These are phyloP conservation scores for Zaprionus camerounensis DNA, from an alignment of 1,140 invertebrate species.

Conservation along the genomic window DNA sequence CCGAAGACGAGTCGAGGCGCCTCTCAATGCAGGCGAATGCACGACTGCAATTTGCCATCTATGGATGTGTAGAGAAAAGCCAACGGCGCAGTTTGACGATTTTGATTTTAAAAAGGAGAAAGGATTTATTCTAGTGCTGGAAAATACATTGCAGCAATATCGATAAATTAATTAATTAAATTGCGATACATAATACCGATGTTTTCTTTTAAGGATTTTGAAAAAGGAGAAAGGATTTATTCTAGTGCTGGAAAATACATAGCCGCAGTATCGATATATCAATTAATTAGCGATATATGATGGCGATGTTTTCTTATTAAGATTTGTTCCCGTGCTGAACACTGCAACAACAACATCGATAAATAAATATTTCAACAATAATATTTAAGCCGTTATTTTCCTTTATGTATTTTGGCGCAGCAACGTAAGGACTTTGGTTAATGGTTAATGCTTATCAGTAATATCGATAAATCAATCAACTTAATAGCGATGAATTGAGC, in stretches of 20 bases:
- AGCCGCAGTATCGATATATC: background rate
- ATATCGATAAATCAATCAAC: background rate
- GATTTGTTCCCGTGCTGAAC: no score
- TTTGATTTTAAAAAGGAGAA: background rate
- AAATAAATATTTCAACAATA: no score
- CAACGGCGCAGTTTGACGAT: background rate
- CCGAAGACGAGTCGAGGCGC: background rate
- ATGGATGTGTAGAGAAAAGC: background rate
- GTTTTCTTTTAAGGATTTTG: background rate
- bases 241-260: background rate
- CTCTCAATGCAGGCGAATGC: constrained; percentile 4
- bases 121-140: background rate
- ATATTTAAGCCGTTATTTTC: no score
- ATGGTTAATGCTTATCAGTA: background rate
- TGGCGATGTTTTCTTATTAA: no score
- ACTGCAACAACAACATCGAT: no score
- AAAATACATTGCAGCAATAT: background rate
- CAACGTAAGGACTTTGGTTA: background rate
- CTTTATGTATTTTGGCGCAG: no score
- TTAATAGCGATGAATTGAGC: background rate
- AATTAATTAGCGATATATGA: no score
- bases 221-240: background rate
- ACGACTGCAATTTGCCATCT: constrained; percentile 12
- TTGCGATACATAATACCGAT: background rate
- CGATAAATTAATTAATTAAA: background rate